Percentiles rank a stretch among this genome's conserved stretches.
Conservation (phyloP, 2,888 invertebrate genomes). For the Zhuqinia jingwanae region DNA sequence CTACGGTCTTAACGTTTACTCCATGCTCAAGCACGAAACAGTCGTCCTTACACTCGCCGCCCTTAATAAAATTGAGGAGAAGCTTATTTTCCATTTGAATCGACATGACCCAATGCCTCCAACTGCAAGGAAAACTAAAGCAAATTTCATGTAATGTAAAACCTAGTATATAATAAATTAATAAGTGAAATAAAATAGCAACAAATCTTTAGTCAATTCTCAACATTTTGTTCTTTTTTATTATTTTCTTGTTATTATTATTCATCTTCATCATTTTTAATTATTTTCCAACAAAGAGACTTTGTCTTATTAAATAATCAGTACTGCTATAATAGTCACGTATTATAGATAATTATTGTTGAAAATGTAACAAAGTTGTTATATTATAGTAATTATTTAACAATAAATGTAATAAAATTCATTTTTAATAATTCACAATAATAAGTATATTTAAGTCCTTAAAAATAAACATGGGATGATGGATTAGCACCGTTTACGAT, state of each 20-base stretch:
- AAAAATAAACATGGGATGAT: conserved; percentile 58
- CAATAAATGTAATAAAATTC: conserved; percentile 25
- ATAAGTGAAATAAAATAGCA: neutral
- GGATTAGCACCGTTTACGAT: conserved; percentile 68
- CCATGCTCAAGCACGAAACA: conserved; percentile 98
- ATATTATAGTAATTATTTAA: neutral
- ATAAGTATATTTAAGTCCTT: conserved; percentile 25
- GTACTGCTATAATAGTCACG: conserved; percentile 40
- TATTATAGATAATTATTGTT: conserved; percentile 15
- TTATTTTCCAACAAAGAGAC: conserved; percentile 22
- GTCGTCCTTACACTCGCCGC: conserved; percentile 93
- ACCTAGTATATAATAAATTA: neutral
- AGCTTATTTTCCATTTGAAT: conserved; percentile 87
- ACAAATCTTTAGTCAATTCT: conserved; percentile 16
- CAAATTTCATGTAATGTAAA: neutral
- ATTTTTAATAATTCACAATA: conserved; percentile 8
- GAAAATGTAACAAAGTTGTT: conserved; percentile 22
- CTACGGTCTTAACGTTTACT: conserved; percentile 95
- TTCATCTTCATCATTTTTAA: neutral
- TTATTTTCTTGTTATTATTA: conserved; percentile 9
- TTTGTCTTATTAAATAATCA: conserved; percentile 27
- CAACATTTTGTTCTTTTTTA: neutral
- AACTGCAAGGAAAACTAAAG: conserved; percentile 8
- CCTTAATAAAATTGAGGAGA: conserved; percentile 91
- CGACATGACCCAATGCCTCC: conserved; percentile 81